Percentiles rank a stretch among this genome's conserved stretches.
Conservation (phyloP, 2,888 invertebrate species). For the Neria commutata region DNA sequence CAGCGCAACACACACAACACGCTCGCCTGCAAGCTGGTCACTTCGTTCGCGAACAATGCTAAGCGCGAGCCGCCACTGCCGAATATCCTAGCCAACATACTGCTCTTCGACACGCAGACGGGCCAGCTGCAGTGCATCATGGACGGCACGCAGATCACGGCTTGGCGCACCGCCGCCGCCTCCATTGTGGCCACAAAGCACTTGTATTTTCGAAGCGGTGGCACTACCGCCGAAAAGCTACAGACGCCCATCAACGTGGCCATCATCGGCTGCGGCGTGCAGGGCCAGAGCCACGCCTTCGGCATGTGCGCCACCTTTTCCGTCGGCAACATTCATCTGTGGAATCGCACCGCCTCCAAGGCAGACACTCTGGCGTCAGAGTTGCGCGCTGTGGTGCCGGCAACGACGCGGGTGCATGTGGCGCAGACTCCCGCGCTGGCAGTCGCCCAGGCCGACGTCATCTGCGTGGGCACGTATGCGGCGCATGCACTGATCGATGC, state of each 20-base stretch:
- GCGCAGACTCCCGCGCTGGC: constrained; percentile 60
- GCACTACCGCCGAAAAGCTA: constrained; percentile 30
- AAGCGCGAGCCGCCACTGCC: constrained; percentile 53
- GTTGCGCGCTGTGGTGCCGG: constrained; percentile 34
- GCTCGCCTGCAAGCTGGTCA: constrained; percentile 64
- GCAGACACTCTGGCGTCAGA: constrained; percentile 54
- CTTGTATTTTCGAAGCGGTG: constrained; percentile 56
- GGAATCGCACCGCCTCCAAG: constrained; percentile 63
- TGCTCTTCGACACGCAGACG: constrained; percentile 60
- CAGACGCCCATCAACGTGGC: constrained; percentile 42
- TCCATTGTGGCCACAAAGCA: constrained; percentile 66
- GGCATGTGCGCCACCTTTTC: constrained; percentile 63
- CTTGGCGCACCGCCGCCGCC: constrained; percentile 67
- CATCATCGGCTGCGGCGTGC: constrained; percentile 65
- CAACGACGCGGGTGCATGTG: constrained; percentile 29
- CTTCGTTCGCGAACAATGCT: constrained; percentile 59
- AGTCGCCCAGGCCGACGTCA: constrained; percentile 67
- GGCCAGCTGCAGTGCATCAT: constrained; percentile 63
- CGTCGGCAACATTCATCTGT: constrained; percentile 64
- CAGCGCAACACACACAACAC: constrained; percentile 36
- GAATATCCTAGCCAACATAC: constrained; percentile 62
- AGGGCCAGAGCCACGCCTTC: constrained; percentile 64
- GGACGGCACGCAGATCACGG: constrained; percentile 65
- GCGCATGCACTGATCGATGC: constrained; percentile 63
- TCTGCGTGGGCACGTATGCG: constrained; percentile 68